Conservation (phyloP, 2,797 vertebrate species). For the Danio albolineatus region DNA sequence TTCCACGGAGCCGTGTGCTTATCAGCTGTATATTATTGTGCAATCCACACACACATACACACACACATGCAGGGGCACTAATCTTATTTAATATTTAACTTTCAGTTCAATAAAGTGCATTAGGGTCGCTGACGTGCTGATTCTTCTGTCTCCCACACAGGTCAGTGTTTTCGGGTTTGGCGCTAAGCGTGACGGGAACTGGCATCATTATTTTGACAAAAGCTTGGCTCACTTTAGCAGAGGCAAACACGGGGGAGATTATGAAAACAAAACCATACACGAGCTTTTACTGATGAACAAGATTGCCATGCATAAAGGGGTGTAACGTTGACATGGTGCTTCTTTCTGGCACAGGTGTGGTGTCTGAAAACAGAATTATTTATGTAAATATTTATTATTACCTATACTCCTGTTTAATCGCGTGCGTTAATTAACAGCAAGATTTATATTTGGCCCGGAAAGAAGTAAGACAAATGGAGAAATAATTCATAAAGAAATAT, state of each 20-base stretch:
- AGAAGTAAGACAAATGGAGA: not conserved
- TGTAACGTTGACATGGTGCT: not conserved
- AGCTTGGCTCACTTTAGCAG: not conserved
- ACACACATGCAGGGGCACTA: not conserved
- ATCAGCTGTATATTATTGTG: not conserved
- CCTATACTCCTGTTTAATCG: not conserved
- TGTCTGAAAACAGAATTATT: not conserved
- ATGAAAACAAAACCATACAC: slow-evolving; percentile 13
- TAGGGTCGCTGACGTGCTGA: too few relatives aligned
- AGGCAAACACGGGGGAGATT: not conserved
- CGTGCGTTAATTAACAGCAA: too few relatives aligned
- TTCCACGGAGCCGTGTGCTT: not conserved
- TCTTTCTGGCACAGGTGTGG: not conserved
- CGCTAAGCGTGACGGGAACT: not conserved
- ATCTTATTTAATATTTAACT: not conserved
- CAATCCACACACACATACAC: not conserved
- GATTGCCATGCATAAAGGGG: slow-evolving; percentile 25
- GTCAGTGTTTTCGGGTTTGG: slow-evolving; percentile 45
- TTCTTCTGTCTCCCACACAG: slow-evolving; percentile 12
- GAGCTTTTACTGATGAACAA: slow-evolving; percentile 29
- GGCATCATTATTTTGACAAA: slow-evolving; percentile 40
- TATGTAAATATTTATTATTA: not conserved
- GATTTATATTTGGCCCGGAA: not conserved
- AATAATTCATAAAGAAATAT: not conserved
- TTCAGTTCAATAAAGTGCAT: not conserved